Conservation (phyloP, 2,797 vertebrate genomes). For the Premnoplex brunnescens region DNA sequence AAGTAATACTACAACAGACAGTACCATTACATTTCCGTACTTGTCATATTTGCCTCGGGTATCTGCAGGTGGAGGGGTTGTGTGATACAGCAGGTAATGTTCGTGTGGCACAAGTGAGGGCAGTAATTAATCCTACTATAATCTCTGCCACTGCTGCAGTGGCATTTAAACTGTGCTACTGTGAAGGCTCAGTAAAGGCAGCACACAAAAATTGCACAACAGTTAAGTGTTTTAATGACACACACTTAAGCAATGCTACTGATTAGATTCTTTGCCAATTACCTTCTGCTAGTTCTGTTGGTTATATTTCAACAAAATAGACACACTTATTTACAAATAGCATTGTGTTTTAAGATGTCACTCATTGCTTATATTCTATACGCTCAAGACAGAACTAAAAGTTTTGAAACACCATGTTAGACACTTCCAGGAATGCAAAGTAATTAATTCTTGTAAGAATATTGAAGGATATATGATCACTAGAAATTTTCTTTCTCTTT, state of each 20-base stretch:
- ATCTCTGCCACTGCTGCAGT: conserved; percentile 45
- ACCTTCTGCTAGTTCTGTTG: conserved; percentile 57
- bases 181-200: conserved; percentile 55
- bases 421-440: not conserved
- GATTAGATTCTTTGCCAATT: conserved; percentile 72
- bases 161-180: conserved; percentile 55
- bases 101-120: conserved; percentile 48
- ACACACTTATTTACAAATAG: conserved; percentile 46
- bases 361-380: not conserved
- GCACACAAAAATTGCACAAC: conserved; percentile 44
- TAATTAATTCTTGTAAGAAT: not conserved
- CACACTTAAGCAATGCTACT: conserved; percentile 63
- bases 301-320: conserved; percentile 44
- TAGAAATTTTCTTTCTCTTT: not conserved
- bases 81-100: conserved; percentile 54
- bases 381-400: not conserved
- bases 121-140: conserved; percentile 65
- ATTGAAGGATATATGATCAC: not conserved
- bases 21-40: not conserved
- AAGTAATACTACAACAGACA: not conserved
- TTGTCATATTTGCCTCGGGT: not conserved
- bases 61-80: conserved; percentile 2
- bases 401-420: not conserved
- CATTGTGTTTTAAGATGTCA: conserved; percentile 14
- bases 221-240: conserved; percentile 64